Base-by-base conservation (phyloP, 2,113 vertebrate species). In the Galeopterus variegatus region DNA sequence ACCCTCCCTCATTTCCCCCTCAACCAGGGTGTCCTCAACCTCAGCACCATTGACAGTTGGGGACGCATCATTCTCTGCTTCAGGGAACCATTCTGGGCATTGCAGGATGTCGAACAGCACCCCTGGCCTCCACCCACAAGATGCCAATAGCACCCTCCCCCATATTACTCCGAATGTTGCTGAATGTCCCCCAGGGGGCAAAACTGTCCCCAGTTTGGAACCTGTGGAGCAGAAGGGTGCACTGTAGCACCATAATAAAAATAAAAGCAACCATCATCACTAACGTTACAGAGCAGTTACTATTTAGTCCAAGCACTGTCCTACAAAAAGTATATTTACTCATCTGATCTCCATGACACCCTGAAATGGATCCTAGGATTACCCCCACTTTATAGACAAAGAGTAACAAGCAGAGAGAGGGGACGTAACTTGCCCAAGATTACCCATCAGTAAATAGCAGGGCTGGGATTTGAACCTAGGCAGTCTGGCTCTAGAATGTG, bases 41-140 rank as follows among this genome's bases (percentile, higher is more conserved):
- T 28, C 1, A 5, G 1, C 18, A 1, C 28, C 0, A 10, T 3
- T 17, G 76, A 19, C n/a, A 15, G 33, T 23, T 7, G 26, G 26
- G 24, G 10, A 21, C 0, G 1, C 8, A 3, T 5, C 23, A 1
- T 31, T 54, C 45, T 33, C 19, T 62, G 56, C 48, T 36, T 3
- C 1, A 4, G 19, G 56, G 18, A 23, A 17, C 15, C 1, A 0
- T 31, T 33, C 86, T 26, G 14, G 9, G 48, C 3, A 0, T 5
- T 28, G 17, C 2, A 21, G 10, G 18, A 6, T 1, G 14, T 14
- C 18, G 10, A 75, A 28, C 56, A 5, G 52, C 33, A 17, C 8
- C 31, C 41, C 23, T 26, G 54, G 21, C 11, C 5, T 85, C 36
- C 1, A 58, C 18, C 26, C 13, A 33, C 2, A 2, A 54, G 15